Conservation (phyloP, 2,888 invertebrate species). For the Brachypterus glaber region DNA sequence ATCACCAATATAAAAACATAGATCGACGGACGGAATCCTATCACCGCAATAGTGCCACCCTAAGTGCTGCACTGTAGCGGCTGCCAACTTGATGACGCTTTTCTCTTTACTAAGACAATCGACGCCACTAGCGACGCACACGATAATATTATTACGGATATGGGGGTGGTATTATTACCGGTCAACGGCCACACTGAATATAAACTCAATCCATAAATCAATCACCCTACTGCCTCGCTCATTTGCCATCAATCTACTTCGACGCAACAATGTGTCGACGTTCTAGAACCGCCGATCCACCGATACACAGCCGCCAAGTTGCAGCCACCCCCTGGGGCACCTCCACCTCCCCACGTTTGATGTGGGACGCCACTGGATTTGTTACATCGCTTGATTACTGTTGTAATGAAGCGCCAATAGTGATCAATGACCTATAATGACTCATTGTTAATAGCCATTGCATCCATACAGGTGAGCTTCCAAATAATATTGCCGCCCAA, state of each 20-base stretch:
- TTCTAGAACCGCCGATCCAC: constrained; percentile 14
- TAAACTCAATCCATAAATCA: constrained; percentile 18
- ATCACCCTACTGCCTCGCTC: constrained; percentile 12
- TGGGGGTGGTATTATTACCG: constrained; percentile 30
- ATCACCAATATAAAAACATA: constrained; percentile 29
- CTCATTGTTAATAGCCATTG: constrained; percentile 34
- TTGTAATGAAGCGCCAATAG: constrained; percentile 35
- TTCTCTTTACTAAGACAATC: constrained; percentile 33
- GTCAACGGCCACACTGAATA: constrained; percentile 24
- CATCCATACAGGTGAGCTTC: constrained; percentile 31
- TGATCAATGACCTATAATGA: constrained; percentile 37
- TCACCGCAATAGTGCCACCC: constrained; percentile 26
- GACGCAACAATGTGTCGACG: constrained; percentile 36
- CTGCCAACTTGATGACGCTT: constrained; percentile 32
- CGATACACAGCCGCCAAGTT: too few species aligned
- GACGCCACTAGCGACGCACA: constrained; percentile 22
- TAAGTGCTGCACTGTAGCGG: constrained; percentile 30
- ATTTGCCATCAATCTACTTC: constrained; percentile 33
- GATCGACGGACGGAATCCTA: constrained; percentile 27
- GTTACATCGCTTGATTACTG: constrained; percentile 35
- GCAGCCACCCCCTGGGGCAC: too few species aligned
- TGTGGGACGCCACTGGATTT: too few species aligned
- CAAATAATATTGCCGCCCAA: too few species aligned
- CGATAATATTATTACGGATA: constrained; percentile 32
- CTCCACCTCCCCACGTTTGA: too few species aligned